phyloP scores from a whole-genome alignment of 2,113 vertebrate species.

The Lepus americanus region DNA sequence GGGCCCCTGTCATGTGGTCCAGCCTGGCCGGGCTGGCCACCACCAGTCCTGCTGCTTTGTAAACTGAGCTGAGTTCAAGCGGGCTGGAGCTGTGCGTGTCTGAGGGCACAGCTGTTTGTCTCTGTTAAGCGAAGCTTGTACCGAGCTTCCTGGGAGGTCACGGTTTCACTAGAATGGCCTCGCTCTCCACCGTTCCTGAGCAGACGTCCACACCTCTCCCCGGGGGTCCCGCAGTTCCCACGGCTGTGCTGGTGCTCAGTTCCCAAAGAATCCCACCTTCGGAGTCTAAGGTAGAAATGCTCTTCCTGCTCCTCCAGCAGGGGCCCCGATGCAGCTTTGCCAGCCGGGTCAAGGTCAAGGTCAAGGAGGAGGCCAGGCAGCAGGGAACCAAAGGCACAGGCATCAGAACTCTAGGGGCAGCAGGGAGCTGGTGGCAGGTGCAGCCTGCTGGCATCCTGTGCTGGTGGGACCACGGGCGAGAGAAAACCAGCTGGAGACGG shows the following conservation, averaged over 20 bases:
- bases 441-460: neutral
- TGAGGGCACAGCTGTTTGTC: neutral
- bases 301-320: neutral
- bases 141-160: neutral
- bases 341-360: neutral
- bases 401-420: neutral
- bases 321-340: no score
- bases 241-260: neutral
- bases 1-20: accelerated
- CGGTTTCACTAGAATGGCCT: accelerated
- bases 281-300: neutral
- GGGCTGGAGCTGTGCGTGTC: neutral
- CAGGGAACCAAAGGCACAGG: no score
- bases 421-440: neutral
- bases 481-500: neutral
- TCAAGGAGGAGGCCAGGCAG: neutral
- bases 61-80: neutral
- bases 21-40: accelerated
- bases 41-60: neutral
- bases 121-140: accelerated
- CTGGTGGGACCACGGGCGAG: neutral
- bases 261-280: neutral
- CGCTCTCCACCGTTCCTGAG: neutral
- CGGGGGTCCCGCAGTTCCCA: neutral
- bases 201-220: neutral